A percentile compares a stretch with the other conserved stretches of the same genome.
Evolutionary conservation across 2,113 vertebrate species (phyloP).

Genomic region (Centrocercus urophasianus): DNA sequence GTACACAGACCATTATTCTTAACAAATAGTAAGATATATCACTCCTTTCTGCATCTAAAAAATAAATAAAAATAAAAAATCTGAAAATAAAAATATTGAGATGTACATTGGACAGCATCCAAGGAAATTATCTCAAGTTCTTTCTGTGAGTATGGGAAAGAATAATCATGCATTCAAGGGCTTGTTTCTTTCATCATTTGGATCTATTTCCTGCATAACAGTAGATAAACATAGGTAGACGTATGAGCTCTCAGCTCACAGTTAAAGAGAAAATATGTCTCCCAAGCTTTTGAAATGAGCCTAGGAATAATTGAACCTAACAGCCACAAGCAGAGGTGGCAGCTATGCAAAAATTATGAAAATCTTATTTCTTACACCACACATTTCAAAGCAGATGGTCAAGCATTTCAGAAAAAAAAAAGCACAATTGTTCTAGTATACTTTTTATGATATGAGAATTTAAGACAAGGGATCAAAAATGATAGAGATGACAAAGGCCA

Average conservation of each 20-base stretch:
- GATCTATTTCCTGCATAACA: not conserved
- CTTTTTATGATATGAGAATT: not conserved
- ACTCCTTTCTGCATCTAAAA: not conserved
- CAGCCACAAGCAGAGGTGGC: not conserved
- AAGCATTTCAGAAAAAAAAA: not conserved
- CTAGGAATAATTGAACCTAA: not conserved
- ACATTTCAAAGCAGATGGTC: not conserved
- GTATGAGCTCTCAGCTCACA: not conserved
- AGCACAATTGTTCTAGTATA: not conserved
- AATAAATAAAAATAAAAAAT: not conserved
- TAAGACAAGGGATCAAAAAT: not conserved
- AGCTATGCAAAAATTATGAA: not conserved
- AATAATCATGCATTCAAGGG: not conserved
- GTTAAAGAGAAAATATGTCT: not conserved
- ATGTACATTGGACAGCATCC: slow-evolving; percentile 6
- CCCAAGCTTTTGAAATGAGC: not conserved
- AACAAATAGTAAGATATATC: not conserved
- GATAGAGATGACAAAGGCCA: not conserved
- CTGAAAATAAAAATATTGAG: not conserved
- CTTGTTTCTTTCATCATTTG: not conserved
- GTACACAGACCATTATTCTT: not conserved
- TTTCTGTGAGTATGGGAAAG: not conserved
- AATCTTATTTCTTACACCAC: not conserved
- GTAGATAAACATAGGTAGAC: not conserved
- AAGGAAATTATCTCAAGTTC: slow-evolving; percentile 21